Base-by-base conservation (phyloP, 2,888 invertebrate genomes). In the Pachymerium ferrugineum region DNA sequence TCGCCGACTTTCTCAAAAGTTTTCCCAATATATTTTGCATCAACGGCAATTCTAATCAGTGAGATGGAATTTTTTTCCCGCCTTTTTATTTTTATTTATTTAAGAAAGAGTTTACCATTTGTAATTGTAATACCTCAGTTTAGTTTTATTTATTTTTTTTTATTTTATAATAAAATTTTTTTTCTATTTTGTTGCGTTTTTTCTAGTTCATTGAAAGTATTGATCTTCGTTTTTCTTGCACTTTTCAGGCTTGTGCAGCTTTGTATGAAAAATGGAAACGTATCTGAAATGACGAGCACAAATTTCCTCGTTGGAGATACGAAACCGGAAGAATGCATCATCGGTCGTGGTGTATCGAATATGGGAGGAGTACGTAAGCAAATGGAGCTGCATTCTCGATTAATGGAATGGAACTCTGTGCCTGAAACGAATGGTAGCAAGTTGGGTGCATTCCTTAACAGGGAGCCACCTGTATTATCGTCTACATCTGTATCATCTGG, bases 1-100 rank as follows among this genome's bases (percentile, higher is more conserved):
- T 72, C 28, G 4, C 72, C 35, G 72, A 72, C 19, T 72, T 72
- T 30, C 47, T 72, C 16, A 72, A 47, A 47, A 3, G 72, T 22
- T 72, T 72, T 72, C 72, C 72, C 8, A 28, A 25, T 22, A 22
- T 72, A 25, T 72, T 72, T 19, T 72, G 72, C 47, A 47, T 72
- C 25, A 72, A 72, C 47, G 19, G 47, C 47, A 72, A 33, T 33
- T 10, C 35, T 3, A 68, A 19, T 33, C 72, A 72, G 72, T 72
- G 38, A 72, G 72, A 30, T 47, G 3, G 10, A 28, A 25, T 16
- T 28, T 25, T 68, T 16, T 28, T n/a, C n/a, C 8, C 10, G 2
- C 1, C 4, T 68, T 28, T 25, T 4, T 25, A 8, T 4, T 68
- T 68, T 68, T 68, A 8, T 22, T 54, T 54, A 6, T 22, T 54